phyloP scores from a whole-genome alignment of 2,888 invertebrate species.

The Alloscopus bannaensis region DNA sequence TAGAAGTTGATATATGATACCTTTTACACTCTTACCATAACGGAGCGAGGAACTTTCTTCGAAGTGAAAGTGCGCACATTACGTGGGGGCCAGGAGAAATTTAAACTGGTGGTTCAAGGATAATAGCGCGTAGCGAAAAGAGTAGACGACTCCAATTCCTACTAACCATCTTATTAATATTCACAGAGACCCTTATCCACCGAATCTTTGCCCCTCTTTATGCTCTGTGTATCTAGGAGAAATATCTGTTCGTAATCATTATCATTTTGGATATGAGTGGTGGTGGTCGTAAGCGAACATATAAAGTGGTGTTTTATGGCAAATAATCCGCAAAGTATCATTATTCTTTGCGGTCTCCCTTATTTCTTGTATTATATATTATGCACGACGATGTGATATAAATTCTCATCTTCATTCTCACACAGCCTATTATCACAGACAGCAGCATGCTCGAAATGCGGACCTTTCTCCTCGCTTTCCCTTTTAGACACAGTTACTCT shows the following conservation, averaged over 20 bases:
- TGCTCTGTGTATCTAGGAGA: not conserved
- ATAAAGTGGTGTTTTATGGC: constrained; percentile 55
- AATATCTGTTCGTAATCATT: constrained; percentile 41
- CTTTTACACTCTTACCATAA: too few relatives aligned
- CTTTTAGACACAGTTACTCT: not conserved
- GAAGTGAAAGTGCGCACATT: not conserved
- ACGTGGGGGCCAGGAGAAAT: not conserved
- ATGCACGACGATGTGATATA: constrained; percentile 30
- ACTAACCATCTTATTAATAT: constrained; percentile 45
- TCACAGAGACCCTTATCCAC: constrained; percentile 24
- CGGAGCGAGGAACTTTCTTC: too few relatives aligned
- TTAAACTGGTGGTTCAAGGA: not conserved
- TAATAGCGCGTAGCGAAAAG: not conserved
- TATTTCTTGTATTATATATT: constrained; percentile 42
- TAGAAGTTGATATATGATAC: too few relatives aligned
- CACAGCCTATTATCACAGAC: not conserved
- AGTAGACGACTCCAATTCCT: constrained; percentile 15
- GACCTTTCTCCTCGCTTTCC: constrained; percentile 3
- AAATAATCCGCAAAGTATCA: constrained; percentile 55
- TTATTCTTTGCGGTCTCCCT: constrained; percentile 47
- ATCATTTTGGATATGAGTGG: constrained; percentile 39
- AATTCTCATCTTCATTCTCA: not conserved
- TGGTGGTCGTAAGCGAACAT: constrained; percentile 49
- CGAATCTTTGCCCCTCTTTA: constrained; percentile 4
- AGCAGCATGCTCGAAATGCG: not conserved